Conservation (phyloP, 2,113 vertebrate genomes). For the Brachypodius melanocephalos region DNA sequence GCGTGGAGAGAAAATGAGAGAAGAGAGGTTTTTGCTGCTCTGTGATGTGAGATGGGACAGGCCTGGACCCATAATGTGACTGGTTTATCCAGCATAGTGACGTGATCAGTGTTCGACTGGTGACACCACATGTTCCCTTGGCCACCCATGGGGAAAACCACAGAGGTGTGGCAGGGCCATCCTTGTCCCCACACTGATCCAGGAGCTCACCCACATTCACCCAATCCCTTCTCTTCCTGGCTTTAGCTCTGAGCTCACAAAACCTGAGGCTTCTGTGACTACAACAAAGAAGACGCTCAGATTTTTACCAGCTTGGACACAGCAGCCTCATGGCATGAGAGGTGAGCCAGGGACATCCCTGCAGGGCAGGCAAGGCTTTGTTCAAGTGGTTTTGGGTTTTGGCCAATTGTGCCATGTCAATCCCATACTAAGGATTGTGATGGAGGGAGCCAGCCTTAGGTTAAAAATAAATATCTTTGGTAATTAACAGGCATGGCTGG, state of each 20-base stretch:
- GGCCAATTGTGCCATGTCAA: background rate
- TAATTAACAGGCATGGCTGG: background rate
- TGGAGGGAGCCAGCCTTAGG: background rate
- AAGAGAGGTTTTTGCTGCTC: background rate
- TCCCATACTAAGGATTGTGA: background rate
- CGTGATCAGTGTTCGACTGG: background rate
- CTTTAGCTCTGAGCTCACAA: background rate
- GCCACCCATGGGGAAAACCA: background rate
- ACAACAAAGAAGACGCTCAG: background rate
- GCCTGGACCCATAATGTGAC: background rate
- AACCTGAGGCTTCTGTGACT: background rate
- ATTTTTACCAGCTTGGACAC: background rate
- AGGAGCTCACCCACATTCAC: background rate
- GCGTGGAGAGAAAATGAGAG: background rate
- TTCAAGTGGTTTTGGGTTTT: background rate
- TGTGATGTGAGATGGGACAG: background rate
- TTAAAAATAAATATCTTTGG: background rate
- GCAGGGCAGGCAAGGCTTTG: background rate
- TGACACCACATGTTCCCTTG: rapidly evolving
- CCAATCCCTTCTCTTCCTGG: background rate
- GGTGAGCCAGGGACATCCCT: background rate
- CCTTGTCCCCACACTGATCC: background rate
- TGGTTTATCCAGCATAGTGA: background rate
- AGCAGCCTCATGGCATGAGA: background rate
- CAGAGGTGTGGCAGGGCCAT: background rate